Conservation (phyloP, 37 sponge, comb jelly and placozoan species). For the Crambe crambe region DNA sequence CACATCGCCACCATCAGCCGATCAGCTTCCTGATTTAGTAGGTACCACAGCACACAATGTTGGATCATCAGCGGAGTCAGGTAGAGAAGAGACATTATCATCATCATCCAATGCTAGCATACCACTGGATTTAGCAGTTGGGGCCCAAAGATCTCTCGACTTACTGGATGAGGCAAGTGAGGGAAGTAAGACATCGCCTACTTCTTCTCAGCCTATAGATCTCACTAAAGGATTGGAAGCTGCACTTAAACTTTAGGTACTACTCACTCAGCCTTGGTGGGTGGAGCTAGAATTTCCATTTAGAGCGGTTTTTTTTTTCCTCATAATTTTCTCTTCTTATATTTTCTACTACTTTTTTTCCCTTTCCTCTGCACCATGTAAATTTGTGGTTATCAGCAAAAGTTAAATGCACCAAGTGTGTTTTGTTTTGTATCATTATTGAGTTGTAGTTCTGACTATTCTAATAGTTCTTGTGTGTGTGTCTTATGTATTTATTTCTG, state of each 20-base stretch:
- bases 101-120: not conserved
- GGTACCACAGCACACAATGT: not conserved
- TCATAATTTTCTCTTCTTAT: too few species aligned
- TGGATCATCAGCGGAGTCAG: not conserved
- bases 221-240: conserved; percentile 17
- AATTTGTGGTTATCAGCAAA: too few species aligned
- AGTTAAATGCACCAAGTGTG: too few species aligned
- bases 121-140: conserved; percentile 19
- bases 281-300: too few species aligned
- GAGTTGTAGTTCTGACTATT: too few species aligned
- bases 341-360: too few species aligned
- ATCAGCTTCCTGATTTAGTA: conserved; percentile 18
- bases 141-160: conserved; percentile 17
- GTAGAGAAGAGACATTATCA: not conserved
- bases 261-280: too few species aligned
- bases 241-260: not conserved
- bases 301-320: too few species aligned
- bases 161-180: conserved; percentile 14
- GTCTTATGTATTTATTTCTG: too few species aligned
- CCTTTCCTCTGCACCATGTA: too few species aligned
- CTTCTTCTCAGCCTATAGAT: conserved; percentile 12
- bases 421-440: too few species aligned
- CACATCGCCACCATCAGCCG: not conserved
- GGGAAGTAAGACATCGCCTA: not conserved
- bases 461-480: too few species aligned